Evolutionary conservation across 1,140 invertebrate species (phyloP), one percentile per base, ranked within the genome.

Genomic region (Dendrolimus kikuchii): DNA sequence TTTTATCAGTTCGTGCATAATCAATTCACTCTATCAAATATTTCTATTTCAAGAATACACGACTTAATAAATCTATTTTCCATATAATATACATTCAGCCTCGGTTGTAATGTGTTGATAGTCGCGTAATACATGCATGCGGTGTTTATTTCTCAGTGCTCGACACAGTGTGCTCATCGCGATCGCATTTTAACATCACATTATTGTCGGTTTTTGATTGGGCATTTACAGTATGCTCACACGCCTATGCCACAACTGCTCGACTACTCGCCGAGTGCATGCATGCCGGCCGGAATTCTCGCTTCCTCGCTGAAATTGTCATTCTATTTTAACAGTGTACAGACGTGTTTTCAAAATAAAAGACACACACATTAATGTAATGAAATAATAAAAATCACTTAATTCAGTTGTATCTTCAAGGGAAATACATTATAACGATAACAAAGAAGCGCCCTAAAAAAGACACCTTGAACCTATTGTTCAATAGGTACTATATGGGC

Each of bases 11-110:
- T 54, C 59, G 58, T 60, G 58, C 49, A 50, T 44, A 38, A 7
- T 9, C 44, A 51, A 56, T 60, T 60, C 45, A 53, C 41, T 42
- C 9, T 6, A 7, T 7, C 46, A n/a, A 44, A 38, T 8, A n/a
- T n/a, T 8, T 51, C 45, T 23, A 23, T 23, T 44, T 45, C 50
- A 38, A 7, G 42, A 8, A 51, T 10, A 38, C 38, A 44, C 47
- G 37, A 44, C 37, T 46, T 39, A 53, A 50, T 46, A 53, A 45
- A 57, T 53, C 40, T 61, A 59, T 61, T 59, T 53, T 48, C 1
- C 23, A 23, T 23, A 23, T 23, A 23, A 49, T 57, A 55, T 54
- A 60, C 42, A 56, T 66, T 63, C 63, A 60, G 45, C 59, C 57
- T 60, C 53, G 46, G 54, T 62, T 51, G 56, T 52, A 55, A 38